A percentile compares a stretch with the other conserved stretches of the same genome.
Conservation (phyloP, 2,888 invertebrate genomes). For the Holacanthella duospinosa region DNA sequence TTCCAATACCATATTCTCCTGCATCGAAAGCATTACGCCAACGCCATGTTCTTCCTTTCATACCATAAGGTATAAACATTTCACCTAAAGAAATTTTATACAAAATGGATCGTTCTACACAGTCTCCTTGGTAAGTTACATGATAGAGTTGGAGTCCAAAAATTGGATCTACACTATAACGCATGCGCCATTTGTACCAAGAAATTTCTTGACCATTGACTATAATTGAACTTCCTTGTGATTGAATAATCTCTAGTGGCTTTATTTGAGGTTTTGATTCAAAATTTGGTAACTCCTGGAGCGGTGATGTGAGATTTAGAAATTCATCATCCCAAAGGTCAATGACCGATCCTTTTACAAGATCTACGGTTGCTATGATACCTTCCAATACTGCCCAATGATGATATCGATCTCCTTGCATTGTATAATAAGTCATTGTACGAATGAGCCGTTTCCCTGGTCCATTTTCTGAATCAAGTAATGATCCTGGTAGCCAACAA, state of each 20-base stretch:
- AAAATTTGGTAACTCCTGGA: neutral
- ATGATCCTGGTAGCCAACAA: neutral
- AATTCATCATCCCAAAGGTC: neutral
- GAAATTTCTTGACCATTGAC: neutral
- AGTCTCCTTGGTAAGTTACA: neutral
- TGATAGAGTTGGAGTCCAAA: neutral
- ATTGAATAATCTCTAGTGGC: neutral
- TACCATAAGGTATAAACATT: neutral
- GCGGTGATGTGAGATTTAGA: neutral
- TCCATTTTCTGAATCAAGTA: neutral
- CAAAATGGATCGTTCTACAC: neutral
- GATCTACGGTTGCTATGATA: neutral
- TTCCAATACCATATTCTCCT: neutral
- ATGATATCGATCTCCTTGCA: neutral
- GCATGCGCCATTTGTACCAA: conserved; percentile 3
- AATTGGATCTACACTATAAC: neutral
- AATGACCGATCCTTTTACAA: neutral
- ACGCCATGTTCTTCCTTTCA: neutral
- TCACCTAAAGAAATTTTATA: conserved; percentile 3
- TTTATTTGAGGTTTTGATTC: neutral
- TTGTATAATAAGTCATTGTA: neutral
- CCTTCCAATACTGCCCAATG: neutral
- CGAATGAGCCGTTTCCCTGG: neutral
- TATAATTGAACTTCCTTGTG: neutral
- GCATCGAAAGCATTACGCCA: neutral